A percentile compares a stretch with the other conserved stretches of the same genome.
phyloP scores from a whole-genome alignment of 2,888 invertebrate genomes.

The Panopea generosa region DNA sequence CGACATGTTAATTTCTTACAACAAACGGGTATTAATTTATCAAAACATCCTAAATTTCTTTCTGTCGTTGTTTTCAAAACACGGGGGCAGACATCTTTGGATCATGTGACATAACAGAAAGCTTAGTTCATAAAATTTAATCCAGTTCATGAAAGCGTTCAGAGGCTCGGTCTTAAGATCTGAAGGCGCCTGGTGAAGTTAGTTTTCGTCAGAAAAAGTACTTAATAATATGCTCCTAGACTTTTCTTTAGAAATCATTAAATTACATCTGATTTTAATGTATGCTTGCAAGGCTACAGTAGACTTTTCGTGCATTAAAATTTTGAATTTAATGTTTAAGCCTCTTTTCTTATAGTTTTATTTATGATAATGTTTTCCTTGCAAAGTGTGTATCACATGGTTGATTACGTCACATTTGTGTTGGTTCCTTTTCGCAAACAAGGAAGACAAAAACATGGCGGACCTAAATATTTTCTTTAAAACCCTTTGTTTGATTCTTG shows the following conservation, averaged over 20 bases:
- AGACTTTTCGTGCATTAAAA: too few species aligned
- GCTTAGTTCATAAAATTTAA: conserved; percentile 47
- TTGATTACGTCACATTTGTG: conserved; percentile 75
- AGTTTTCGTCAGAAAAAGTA: too few species aligned
- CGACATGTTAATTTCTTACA: conserved; percentile 29
- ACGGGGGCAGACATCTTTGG: conserved; percentile 65
- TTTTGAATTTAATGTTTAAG: too few species aligned
- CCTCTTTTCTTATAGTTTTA: not conserved
- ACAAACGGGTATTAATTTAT: not conserved
- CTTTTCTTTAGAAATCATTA: too few species aligned
- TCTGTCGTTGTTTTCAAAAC: conserved; percentile 19
- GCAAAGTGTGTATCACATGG: conserved; percentile 71
- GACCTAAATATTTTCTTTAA: conserved; percentile 65
- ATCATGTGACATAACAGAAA: conserved; percentile 61
- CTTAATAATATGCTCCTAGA: too few species aligned
- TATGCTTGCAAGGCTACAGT: too few species aligned
- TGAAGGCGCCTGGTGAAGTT: too few species aligned
- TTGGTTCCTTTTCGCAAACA: conserved; percentile 81
- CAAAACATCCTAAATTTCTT: not conserved
- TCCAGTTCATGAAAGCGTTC: too few species aligned
- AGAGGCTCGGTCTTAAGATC: too few species aligned
- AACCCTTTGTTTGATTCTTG: conserved; percentile 50
- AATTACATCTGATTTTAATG: too few species aligned
- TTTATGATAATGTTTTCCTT: conserved; percentile 56
- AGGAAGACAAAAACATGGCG: conserved; percentile 80